phyloP scores from a whole-genome alignment of 2,888 invertebrate genomes.

The Melanophora roralis region DNA sequence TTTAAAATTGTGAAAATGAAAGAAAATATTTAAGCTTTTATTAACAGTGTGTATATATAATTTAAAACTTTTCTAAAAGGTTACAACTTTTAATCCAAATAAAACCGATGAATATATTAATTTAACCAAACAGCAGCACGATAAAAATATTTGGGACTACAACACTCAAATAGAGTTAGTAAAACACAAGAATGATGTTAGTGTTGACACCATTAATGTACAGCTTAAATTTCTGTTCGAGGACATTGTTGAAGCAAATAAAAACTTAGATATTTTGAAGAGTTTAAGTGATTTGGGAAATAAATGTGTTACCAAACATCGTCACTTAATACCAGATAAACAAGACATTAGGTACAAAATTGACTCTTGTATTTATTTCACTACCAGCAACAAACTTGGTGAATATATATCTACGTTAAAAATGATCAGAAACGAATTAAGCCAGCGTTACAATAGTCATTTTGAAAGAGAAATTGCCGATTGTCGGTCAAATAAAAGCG shows the following conservation, averaged over 20 bases:
- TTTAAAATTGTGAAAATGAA: too few species aligned
- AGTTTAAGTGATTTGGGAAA: conserved; percentile 35
- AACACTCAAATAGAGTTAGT: conserved; percentile 29
- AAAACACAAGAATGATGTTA: conserved; percentile 1
- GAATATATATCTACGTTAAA: too few species aligned
- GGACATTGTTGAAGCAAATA: conserved; percentile 25
- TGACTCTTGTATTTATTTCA: neutral
- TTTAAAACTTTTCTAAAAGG: too few species aligned
- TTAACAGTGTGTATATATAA: too few species aligned
- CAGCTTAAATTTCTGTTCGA: conserved; percentile 16
- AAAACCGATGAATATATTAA: too few species aligned
- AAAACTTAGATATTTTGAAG: conserved; percentile 36
- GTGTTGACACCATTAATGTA: conserved; percentile 23
- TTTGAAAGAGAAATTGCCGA: neutral
- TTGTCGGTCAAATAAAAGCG: neutral
- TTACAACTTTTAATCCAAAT: too few species aligned
- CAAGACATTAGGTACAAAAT: neutral
- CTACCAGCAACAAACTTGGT: too few species aligned
- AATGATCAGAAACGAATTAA: neutral
- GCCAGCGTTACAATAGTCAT: neutral
- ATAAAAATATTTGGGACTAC: conserved; percentile 17
- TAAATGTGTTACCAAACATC: conserved; percentile 59
- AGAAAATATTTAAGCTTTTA: too few species aligned
- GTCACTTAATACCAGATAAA: neutral
- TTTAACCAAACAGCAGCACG: too few species aligned